Evolutionary conservation across 2,113 vertebrate genomes (phyloP).

Genomic region (Tragulus kanchil): DNA sequence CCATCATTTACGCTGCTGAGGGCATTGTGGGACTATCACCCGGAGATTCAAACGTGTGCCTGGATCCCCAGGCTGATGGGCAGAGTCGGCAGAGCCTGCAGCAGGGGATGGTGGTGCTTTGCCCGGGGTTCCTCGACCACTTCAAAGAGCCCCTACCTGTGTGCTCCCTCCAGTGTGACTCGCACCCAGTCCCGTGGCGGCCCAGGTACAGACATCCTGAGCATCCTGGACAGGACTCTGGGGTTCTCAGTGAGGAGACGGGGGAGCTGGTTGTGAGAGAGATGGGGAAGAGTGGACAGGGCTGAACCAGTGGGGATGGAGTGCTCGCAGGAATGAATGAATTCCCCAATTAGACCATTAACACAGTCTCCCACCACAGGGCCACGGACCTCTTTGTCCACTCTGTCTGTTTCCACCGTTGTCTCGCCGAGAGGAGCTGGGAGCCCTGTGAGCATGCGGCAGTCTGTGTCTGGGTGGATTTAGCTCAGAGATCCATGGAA

Average conservation of each 20-base stretch:
- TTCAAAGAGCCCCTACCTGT: background rate
- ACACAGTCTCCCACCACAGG: fast-evolving
- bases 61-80: background rate
- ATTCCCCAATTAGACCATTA: background rate
- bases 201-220: no score
- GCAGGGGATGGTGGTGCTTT: fast-evolving
- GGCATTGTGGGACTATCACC: background rate
- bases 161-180: background rate
- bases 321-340: fast-evolving
- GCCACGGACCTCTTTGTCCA: fast-evolving
- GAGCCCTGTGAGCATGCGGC: fast-evolving
- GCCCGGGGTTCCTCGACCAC: background rate
- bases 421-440: background rate
- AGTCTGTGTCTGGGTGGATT: fast-evolving
- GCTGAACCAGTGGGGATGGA: fast-evolving
- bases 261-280: background rate
- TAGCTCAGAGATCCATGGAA: background rate
- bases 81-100: background rate
- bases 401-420: fast-evolving
- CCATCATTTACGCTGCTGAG: background rate
- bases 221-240: no score
- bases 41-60: fast-evolving
- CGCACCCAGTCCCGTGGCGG: background rate
- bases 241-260: background rate
- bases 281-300: background rate